These are phyloP conservation scores for Diaprepes abbreviatus DNA, from an alignment of 2,888 invertebrate species.

Conservation along the genomic window DNA sequence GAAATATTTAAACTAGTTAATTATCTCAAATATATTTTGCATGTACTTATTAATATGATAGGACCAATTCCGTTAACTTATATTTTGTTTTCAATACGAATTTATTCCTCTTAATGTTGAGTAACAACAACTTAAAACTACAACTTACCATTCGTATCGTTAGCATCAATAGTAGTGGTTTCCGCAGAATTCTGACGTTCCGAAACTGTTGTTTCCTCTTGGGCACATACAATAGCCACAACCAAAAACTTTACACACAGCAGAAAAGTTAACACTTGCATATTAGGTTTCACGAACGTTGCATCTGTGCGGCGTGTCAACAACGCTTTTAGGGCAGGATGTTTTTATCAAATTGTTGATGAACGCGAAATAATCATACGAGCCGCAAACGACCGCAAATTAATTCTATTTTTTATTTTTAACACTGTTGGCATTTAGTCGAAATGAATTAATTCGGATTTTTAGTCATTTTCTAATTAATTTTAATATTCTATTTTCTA, in stretches of 20 bases:
- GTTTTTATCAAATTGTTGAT: constrained; percentile 33
- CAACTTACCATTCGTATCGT: background rate
- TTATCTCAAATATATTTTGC: too few relatives aligned
- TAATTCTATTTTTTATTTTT: constrained; percentile 21
- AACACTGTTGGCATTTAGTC: background rate
- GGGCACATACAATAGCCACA: background rate
- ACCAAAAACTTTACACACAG: background rate
- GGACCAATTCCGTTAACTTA: too few relatives aligned
- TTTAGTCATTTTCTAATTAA: constrained; percentile 16
- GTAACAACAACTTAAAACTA: too few relatives aligned
- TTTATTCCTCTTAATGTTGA: background rate
- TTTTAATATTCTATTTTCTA: constrained; percentile 1
- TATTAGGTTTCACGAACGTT: constrained; percentile 14
- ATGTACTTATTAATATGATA: too few relatives aligned
- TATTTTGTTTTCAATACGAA: background rate
- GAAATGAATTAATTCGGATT: background rate
- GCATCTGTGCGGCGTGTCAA: constrained; percentile 16
- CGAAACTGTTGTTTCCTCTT: too few relatives aligned
- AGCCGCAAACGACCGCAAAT: constrained; percentile 18
- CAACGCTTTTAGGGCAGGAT: constrained; percentile 24
- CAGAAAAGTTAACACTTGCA: constrained; percentile 10
- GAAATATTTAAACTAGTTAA: too few relatives aligned
- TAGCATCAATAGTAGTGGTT: background rate
- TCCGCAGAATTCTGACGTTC: background rate
- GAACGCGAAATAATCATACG: constrained; percentile 35